Base-by-base conservation (phyloP, 2,797 vertebrate species). In the Melanotaenia pygmaea region DNA sequence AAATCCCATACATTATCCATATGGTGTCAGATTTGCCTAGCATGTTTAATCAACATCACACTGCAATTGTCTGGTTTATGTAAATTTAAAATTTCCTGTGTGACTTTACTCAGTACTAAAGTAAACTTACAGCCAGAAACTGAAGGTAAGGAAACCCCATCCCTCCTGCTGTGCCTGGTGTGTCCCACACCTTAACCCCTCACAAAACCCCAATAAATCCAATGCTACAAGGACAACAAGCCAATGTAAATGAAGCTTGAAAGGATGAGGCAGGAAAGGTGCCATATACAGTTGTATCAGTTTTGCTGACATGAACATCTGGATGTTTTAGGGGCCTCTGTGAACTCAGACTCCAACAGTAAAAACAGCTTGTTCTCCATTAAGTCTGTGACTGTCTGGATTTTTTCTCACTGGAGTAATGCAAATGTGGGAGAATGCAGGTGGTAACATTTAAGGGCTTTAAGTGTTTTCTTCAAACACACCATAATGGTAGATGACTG, bases 151-250 rank as follows among this genome's bases (percentile, higher is more conserved):
- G 50, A 74, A 80, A 77, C 20, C 35, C 9, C 2, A 58, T 70
- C 68, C 47, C 38, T 72, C 75, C 80, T 87, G 80, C 77, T 87
- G 75, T 72, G 32, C 81, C 59, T 62, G 12, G 34, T 2, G 3
- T 47, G 37, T 59, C 13, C 37, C 73, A 65, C 59, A 65, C 53
- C 16, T 38, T 67, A 67, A 81, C 76, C 78, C 73, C 43, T 76
- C 3, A 57, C 28, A 59, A 66, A 20, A 77, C 66, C 61, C 64
- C 76, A 74, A 83, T 84, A 88, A 87, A 89, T 79, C 78, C 51
- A 51, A 54, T 3, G 10, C 47, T 62, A 43, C 8, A 34, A 84
- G 63, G 22, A 63, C 67, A 37, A 59, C 40, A 34, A 45, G 35
- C 35, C 32, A 22, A 9, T 16, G 20, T 35, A 69, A 72, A 60